These are phyloP conservation scores for Pantherophis vulpinus DNA, from an alignment of 2,797 vertebrate genomes.

Conservation along the genomic window DNA sequence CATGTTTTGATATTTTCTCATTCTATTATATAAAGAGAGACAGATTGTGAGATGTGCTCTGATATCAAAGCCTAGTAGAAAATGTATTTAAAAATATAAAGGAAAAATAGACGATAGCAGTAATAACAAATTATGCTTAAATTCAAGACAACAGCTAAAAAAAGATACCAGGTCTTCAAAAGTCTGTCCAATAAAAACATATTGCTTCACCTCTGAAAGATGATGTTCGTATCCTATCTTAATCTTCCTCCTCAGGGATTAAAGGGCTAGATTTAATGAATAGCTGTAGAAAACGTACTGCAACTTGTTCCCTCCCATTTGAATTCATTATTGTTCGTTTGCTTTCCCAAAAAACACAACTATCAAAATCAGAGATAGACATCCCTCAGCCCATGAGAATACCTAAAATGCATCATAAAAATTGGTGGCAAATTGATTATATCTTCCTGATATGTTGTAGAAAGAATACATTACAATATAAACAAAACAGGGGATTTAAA, in stretches of 20 bases:
- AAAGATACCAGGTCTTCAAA: conserved; percentile 5
- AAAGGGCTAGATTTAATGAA: neutral
- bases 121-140: neutral
- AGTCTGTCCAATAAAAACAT: neutral
- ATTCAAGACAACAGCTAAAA: neutral
- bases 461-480: neutral
- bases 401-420: neutral
- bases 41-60: conserved; percentile 25
- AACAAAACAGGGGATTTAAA: neutral
- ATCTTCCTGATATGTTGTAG: neutral
- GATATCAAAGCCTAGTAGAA: conserved; percentile 27
- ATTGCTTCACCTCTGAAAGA: neutral
- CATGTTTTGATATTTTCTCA: conserved; percentile 19
- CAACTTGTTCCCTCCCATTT: neutral
- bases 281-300: neutral
- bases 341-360: neutral
- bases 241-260: neutral
- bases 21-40: conserved; percentile 36
- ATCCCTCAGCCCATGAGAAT: neutral
- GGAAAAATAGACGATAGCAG: neutral
- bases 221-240: neutral
- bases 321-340: neutral
- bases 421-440: neutral
- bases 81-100: conserved; percentile 12
- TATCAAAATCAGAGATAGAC: neutral